Evolutionary conservation across 2,888 invertebrate genomes (phyloP), one percentile per base, ranked within the genome.

Genomic region (Morpho achilles): DNA sequence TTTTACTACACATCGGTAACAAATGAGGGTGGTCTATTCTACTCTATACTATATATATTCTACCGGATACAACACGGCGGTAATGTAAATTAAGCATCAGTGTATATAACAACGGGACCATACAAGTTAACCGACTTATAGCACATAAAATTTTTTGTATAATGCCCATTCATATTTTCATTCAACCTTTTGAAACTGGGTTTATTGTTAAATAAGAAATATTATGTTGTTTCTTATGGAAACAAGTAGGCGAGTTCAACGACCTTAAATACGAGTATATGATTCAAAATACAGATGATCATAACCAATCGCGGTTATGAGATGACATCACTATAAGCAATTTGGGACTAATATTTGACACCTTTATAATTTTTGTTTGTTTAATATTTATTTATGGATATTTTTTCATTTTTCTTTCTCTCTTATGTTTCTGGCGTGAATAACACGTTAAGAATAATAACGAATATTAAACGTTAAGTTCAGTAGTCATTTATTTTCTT

Each of bases 201-300:
- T 63, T 63, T 63, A 61, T 61, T 63, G 61, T 63, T 61, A 54
- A 57, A 56, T 60, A 60, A 60, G 49, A 55, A 44, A 50, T 50
- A 60, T 32, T 1, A 2, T 60, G 43, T 56, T 54, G 50, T 50
- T 62, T 63, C 53, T 23, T 58, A 58, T 52, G 66, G 58, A 50
- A 54, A 61, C 56, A 60, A 61, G 63, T 64, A 64, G 64, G 64
- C 58, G 63, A 64, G 66, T 58, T 67, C 64, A 63, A 60, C 50
- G 64, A 8, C 56, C 64, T 47, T 47, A 40, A 47, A 47, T 63
- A 50, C 42, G 42, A 52, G 44, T 41, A 54, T 61, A 50, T 59
- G 56, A 55, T 50, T 56, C 61, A 49, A 59, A 60, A 56, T 62
- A 50, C 63, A 61, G 57, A 51, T 61, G 56, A 53, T 58, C 61